Base-by-base conservation (phyloP, 2,888 invertebrate species). In the Eubasilissa splendida region DNA sequence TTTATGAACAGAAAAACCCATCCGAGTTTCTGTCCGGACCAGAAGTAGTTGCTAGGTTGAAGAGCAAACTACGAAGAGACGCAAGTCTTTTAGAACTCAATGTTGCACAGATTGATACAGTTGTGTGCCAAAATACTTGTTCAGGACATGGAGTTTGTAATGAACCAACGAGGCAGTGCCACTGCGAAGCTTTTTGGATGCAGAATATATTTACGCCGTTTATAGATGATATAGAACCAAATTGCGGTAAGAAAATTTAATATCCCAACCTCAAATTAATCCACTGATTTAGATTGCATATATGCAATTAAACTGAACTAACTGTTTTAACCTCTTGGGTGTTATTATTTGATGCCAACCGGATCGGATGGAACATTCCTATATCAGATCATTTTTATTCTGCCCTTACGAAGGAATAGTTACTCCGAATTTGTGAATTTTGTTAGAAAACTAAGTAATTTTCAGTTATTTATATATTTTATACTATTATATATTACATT, bases 171-270 rank as follows among this genome's bases (percentile, higher is more conserved):
- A 92, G 97, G 85, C 92, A 93, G 78, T 98, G 98, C 86, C 92
- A 95, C 85, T 98, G 98, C 88, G 97, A 98, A 88, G 96, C 97
- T 31, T 98, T 98, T 91, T 98, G 98, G 98, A 98, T 98, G 97
- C 95, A 96, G 88, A 95, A 96, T 87, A 90, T 95, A 56, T 89
- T 95, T 83, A 91, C 92, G 73, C 91, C 92, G 80, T 91, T 93
- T 86, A 91, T 93, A 82, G 91, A 92, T 52, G 91, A 92, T 86
- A 92, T 94, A 80, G 94, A 95, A 86, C 93, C 94, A 9, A 96
- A 96, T 88, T 97, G 96, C 87, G 96, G 96, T 96, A 87, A 85
- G 88, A 86, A 71, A 71, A 10, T 22, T 54, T 1, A 22, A 22
- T 22, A 22, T 22, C 22, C 22, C 22, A 22, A 22, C 1, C 22